A percentile compares a stretch with the other conserved stretches of the same genome.
phyloP scores from a whole-genome alignment of 2,888 invertebrate species.

The Cynaeus angustus region DNA sequence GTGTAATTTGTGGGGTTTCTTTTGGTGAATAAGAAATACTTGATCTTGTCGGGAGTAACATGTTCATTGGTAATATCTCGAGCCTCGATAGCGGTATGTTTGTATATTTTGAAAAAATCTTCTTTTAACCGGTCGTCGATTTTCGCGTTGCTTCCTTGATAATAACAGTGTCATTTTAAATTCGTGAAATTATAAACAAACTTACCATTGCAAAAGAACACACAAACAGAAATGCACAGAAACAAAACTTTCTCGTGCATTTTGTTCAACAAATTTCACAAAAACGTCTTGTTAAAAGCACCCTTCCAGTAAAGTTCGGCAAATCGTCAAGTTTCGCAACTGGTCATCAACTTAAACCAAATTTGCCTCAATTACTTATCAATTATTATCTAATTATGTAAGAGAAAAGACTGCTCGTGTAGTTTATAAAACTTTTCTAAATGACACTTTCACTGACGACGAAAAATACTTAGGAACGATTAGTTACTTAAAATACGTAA shows the following conservation, averaged over 20 bases:
- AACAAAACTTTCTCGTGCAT: background rate
- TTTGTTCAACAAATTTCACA: background rate
- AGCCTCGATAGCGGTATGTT: constrained; percentile 57
- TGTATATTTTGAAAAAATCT: constrained; percentile 61
- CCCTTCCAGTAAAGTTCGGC: background rate
- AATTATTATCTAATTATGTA: background rate
- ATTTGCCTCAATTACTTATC: background rate
- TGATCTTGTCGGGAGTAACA: constrained; percentile 58
- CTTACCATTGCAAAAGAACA: background rate
- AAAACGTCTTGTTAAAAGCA: background rate
- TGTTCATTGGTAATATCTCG: constrained; percentile 55
- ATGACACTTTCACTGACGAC: too few species aligned
- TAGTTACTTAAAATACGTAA: too few species aligned
- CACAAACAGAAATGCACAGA: background rate
- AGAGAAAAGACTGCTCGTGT: background rate
- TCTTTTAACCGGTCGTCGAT: constrained; percentile 52
- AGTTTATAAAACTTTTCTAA: too few species aligned
- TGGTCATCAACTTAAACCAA: background rate
- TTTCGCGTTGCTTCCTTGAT: constrained; percentile 9
- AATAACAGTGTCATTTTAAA: background rate
- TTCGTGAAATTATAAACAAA: background rate
- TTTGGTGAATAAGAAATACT: constrained; percentile 57
- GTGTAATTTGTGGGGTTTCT: constrained; percentile 54
- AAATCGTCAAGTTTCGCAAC: background rate
- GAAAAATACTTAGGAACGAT: too few species aligned